Evolutionary conservation across 2,888 invertebrate species (phyloP).

Genomic region (Biston stratarius): DNA sequence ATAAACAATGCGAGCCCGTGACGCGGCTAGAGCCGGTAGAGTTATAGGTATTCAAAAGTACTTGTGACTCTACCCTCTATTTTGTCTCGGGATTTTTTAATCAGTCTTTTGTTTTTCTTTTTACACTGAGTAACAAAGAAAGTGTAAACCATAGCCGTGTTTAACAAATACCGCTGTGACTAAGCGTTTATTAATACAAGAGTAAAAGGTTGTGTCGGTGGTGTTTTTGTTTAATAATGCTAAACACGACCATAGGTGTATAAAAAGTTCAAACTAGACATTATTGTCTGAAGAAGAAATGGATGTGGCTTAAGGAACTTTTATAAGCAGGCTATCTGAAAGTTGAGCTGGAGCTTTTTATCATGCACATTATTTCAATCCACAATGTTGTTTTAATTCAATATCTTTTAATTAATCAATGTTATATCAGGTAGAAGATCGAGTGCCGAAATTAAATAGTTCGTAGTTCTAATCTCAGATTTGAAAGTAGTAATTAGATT

Average conservation of each 20-base stretch:
- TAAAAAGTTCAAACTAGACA: not conserved
- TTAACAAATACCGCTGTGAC: too few species aligned
- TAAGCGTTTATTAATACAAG: too few species aligned
- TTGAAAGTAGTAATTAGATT: constrained; percentile 46
- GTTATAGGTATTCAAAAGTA: not conserved
- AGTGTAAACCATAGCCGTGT: too few species aligned
- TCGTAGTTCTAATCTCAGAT: constrained; percentile 26
- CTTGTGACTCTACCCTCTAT: not conserved
- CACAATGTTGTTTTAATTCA: constrained; percentile 42
- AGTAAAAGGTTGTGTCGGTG: not conserved
- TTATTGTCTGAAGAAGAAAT: constrained; percentile 26
- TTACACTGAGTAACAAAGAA: too few species aligned
- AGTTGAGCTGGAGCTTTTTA: constrained; percentile 59
- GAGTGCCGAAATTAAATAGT: constrained; percentile 38
- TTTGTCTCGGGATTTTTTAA: too few species aligned
- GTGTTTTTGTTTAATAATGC: not conserved
- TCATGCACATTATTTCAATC: constrained; percentile 58
- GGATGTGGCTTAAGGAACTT: constrained; percentile 54
- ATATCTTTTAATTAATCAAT: constrained; percentile 32
- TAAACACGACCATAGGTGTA: not conserved
- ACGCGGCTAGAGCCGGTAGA: not conserved
- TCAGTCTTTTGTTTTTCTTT: too few species aligned
- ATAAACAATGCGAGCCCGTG: not conserved
- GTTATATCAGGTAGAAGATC: too few species aligned
- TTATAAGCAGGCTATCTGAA: constrained; percentile 49